Conservation (phyloP, 2,888 invertebrate genomes). For the Scelioninae gen. 1 region DNA sequence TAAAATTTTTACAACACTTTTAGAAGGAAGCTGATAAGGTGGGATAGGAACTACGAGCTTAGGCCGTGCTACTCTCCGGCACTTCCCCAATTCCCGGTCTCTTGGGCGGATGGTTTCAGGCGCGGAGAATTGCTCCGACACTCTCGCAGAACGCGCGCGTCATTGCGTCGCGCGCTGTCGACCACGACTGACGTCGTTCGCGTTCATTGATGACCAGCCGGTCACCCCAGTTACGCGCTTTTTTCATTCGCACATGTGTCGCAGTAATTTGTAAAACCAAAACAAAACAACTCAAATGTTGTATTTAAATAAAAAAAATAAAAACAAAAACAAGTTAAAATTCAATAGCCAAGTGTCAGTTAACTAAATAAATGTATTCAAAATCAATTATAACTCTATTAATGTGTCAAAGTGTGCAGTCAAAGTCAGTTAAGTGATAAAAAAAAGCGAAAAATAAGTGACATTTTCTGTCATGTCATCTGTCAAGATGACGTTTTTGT, state of each 20-base stretch:
- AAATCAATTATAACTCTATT: neutral
- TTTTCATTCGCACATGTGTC: constrained; percentile 25
- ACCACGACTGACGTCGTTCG: constrained; percentile 81
- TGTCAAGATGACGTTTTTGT: constrained; percentile 3
- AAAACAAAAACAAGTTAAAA: neutral
- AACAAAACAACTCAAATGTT: too few species aligned
- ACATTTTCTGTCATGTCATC: neutral
- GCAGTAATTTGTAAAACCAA: neutral
- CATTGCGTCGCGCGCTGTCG: constrained; percentile 84
- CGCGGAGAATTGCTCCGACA: constrained; percentile 79
- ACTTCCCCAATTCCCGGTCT: constrained; percentile 59
- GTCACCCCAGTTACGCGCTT: constrained; percentile 46
- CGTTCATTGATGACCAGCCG: constrained; percentile 50
- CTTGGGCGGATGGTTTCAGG: constrained; percentile 76
- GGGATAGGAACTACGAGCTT: constrained; percentile 74
- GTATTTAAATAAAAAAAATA: neutral
- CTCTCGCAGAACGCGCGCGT: constrained; percentile 68
- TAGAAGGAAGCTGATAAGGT: constrained; percentile 68
- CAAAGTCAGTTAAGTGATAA: neutral
- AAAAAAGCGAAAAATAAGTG: neutral
- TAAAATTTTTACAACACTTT: too few species aligned
- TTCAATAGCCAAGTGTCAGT: too few species aligned
- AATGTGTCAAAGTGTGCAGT: neutral
- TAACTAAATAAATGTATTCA: too few species aligned
- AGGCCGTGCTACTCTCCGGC: constrained; percentile 78